Conservation (phyloP, 2,797 vertebrate species). For the Coilia nasus region DNA sequence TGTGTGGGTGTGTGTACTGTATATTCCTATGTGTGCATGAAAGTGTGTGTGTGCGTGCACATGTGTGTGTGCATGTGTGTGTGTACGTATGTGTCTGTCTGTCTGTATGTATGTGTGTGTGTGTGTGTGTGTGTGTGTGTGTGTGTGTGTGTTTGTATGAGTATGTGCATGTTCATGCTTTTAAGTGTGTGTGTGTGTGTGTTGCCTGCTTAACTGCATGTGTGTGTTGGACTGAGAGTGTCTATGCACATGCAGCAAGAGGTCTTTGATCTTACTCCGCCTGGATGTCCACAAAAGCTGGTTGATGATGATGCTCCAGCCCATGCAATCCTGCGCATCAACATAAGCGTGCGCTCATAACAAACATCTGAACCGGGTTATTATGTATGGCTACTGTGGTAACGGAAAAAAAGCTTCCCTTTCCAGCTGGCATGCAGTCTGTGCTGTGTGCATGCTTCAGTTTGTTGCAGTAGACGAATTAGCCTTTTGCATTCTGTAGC, state of each 20-base stretch:
- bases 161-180: not conserved
- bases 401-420: not conserved
- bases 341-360: not conserved
- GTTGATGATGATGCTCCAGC: not conserved
- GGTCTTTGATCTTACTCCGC: not conserved
- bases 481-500: not conserved
- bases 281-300: not conserved
- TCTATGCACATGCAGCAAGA: not conserved
- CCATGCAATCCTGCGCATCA: not conserved
- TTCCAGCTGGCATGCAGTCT: not conserved
- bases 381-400: not conserved
- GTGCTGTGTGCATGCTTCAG: not conserved
- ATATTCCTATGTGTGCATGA: not conserved
- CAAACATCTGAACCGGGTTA: conserved; percentile 1
- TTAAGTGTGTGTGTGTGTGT: not conserved
- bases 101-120: not conserved
- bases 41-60: not conserved
- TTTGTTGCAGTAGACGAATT: not conserved
- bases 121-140: not conserved
- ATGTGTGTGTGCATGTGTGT: not conserved
- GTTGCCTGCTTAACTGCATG: too few species aligned
- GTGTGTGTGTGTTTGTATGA: not conserved
- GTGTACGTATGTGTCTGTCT: too few species aligned
- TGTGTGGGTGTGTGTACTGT: not conserved
- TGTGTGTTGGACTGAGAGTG: too few species aligned